Conservation (phyloP, 2,113 vertebrate species). For the Phodopus roborovskii region DNA sequence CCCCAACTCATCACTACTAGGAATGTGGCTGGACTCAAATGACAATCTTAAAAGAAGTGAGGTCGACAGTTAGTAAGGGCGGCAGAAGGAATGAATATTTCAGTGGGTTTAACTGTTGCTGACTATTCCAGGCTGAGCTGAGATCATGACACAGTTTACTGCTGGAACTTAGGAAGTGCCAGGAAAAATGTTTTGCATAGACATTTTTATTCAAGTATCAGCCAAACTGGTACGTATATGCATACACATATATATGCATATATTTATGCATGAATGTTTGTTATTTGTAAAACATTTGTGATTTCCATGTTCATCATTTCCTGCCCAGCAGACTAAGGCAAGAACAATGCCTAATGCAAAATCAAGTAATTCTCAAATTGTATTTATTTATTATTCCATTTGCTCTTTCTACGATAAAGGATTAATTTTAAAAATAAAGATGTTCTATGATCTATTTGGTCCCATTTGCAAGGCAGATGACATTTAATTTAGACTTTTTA, state of each 20-base stretch:
- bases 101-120: neutral
- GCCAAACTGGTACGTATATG: neutral
- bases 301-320: conserved; percentile 12
- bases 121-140: neutral
- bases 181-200: conserved; percentile 7
- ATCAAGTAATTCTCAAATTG: conserved; percentile 27
- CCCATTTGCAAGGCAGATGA: conserved; percentile 28
- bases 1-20: conserved; percentile 2
- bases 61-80: neutral
- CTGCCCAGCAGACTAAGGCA: neutral
- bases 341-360: neutral
- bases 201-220: conserved; percentile 5
- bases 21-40: neutral
- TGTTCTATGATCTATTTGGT: conserved; percentile 23
- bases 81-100: conserved; percentile 15
- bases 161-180: neutral
- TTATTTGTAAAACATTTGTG: neutral
- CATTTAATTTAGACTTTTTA: conserved; percentile 44
- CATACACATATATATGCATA: neutral
- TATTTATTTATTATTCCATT: conserved; percentile 19
- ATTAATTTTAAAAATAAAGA: conserved; percentile 58
- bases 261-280: neutral
- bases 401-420: neutral
- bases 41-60: neutral
- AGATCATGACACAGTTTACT: neutral